These are phyloP conservation scores for Promerops cafer DNA, from an alignment of 2,113 vertebrate genomes.

Conservation along the genomic window DNA sequence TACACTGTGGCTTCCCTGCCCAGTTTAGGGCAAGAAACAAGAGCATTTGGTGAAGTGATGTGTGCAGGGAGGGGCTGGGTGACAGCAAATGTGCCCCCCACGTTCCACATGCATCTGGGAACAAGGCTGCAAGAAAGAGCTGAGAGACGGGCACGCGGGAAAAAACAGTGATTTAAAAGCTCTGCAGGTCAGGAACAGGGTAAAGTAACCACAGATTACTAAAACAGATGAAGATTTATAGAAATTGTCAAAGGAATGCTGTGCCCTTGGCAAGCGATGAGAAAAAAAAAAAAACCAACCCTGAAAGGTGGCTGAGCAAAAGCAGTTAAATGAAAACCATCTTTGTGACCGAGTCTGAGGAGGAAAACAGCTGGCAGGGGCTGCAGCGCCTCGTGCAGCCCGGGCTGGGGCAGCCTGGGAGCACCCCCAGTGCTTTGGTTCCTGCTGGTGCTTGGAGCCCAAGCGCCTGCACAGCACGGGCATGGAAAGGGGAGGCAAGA, in stretches of 20 bases:
- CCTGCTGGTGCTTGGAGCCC: not conserved
- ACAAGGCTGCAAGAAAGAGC: not conserved
- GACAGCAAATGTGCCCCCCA: not conserved
- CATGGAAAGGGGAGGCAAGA: not conserved
- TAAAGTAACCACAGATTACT: not conserved
- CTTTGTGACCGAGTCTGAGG: not conserved
- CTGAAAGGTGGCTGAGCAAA: conserved; percentile 27
- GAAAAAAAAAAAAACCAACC: not conserved
- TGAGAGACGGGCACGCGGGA: rapidly evolving
- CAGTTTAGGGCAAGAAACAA: not conserved
- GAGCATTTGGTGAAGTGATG: not conserved
- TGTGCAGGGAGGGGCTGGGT: rapidly evolving
- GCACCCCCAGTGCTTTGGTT: not conserved
- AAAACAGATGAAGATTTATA: conserved; percentile 41
- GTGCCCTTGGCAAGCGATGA: conserved; percentile 14
- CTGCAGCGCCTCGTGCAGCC: not conserved
- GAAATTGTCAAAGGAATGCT: not conserved
- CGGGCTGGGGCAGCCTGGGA: not conserved
- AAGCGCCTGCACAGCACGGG: not conserved
- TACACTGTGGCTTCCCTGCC: not conserved
- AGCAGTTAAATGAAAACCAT: conserved; percentile 30
- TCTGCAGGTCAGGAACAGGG: not conserved
- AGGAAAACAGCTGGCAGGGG: conserved; percentile 25
- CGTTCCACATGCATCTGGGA: rapidly evolving
- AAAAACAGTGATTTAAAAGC: not conserved